Percentiles rank a stretch among this genome's conserved stretches.
Evolutionary conservation across 2,888 invertebrate species (phyloP).

Genomic region (Parnassius orleans): DNA sequence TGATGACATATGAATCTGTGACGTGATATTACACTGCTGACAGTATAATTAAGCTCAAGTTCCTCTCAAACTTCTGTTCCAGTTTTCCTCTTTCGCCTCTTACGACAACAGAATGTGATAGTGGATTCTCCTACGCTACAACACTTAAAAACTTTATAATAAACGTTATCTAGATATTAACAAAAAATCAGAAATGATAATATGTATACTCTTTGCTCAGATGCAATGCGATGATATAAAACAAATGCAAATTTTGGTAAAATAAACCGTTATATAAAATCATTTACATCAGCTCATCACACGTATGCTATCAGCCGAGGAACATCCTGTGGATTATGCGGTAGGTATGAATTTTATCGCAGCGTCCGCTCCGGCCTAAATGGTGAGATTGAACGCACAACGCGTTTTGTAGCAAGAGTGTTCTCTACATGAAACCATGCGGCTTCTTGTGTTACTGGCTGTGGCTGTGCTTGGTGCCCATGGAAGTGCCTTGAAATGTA

Average conservation of each 20-base stretch:
- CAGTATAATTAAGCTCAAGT: no score
- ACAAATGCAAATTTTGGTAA: not conserved
- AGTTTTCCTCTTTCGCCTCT: no score
- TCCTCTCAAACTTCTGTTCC: no score
- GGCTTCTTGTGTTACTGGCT: conserved; percentile 40
- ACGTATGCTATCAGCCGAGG: conserved; percentile 42
- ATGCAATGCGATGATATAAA: no score
- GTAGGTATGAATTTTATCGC: conserved; percentile 32
- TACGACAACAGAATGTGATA: no score
- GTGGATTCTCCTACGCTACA: no score
- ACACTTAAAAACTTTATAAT: no score
- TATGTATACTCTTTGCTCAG: no score
- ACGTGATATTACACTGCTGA: no score
- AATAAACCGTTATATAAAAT: conserved; percentile 9
- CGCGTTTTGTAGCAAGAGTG: conserved; percentile 20
- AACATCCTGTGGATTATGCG: conserved; percentile 62
- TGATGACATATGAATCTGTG: no score
- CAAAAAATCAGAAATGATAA: no score
- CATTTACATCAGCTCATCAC: not conserved
- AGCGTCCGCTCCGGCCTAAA: conserved; percentile 42
- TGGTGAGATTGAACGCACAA: conserved; percentile 26
- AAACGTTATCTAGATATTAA: no score
- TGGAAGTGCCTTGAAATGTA: conserved; percentile 36
- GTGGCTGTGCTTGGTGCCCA: conserved; percentile 35
- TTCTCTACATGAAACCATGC: conserved; percentile 38